phyloP scores from a whole-genome alignment of 1,140 invertebrate species.

The Tetragnatha versicolor region DNA sequence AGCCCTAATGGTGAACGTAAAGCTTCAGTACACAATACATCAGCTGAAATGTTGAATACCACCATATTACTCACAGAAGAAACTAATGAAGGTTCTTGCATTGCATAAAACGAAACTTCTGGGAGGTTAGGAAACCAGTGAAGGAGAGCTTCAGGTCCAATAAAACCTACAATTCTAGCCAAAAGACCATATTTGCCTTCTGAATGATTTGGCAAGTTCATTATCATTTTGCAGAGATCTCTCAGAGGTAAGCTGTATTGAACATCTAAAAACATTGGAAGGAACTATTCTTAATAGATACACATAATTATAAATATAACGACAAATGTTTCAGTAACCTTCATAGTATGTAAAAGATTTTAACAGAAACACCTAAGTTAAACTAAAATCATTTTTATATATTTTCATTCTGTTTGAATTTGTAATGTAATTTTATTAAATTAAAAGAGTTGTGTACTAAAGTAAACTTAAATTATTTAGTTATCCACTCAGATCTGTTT shows the following conservation, averaged over 20 bases:
- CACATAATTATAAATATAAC: background rate
- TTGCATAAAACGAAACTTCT: constrained; percentile 58
- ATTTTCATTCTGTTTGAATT: background rate
- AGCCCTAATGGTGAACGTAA: background rate
- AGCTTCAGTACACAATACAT: background rate
- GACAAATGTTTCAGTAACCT: too few species aligned
- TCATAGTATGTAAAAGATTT: background rate
- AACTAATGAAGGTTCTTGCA: constrained; percentile 60
- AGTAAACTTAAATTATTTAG: too few species aligned
- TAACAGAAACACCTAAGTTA: background rate
- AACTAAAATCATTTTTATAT: background rate
- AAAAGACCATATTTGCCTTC: constrained; percentile 62
- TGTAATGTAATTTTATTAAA: constrained; percentile 24
- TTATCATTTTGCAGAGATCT: background rate
- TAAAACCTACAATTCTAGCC: constrained; percentile 57
- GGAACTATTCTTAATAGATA: constrained; percentile 22
- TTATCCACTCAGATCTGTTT: too few species aligned
- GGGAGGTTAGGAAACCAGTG: constrained; percentile 59
- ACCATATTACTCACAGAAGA: constrained; percentile 61
- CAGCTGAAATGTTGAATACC: background rate
- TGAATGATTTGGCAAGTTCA: constrained; percentile 36
- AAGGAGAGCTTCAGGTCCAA: constrained; percentile 59
- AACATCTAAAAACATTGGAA: constrained; percentile 11
- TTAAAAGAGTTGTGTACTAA: too few species aligned
- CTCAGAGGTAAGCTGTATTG: constrained; percentile 14